A percentile compares a stretch with the other conserved stretches of the same genome.
These are phyloP conservation scores for Polypterus bichir DNA, from an alignment of 2,113 vertebrate species.

Conservation along the genomic window DNA sequence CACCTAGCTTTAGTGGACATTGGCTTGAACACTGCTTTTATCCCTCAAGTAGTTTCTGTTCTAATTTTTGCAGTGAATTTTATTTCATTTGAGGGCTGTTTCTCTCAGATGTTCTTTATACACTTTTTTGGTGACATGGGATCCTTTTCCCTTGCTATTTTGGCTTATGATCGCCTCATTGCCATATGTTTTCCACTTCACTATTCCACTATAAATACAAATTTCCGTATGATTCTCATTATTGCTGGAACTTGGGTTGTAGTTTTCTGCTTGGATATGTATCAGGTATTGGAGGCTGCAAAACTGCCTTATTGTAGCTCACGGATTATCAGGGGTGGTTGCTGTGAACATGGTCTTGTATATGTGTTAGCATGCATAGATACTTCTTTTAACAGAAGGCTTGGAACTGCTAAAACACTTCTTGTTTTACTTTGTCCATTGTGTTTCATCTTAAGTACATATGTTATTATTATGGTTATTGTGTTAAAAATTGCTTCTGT, in stretches of 20 bases:
- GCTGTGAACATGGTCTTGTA: constrained; percentile 27
- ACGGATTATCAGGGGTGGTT: constrained; percentile 21
- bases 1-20: constrained; percentile 30
- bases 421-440: constrained; percentile 19
- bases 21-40: constrained; percentile 29
- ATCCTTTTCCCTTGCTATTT: constrained; percentile 26
- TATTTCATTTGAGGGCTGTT: constrained; percentile 24
- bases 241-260: constrained; percentile 22
- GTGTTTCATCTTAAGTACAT: constrained; percentile 24
- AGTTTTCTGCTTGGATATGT: constrained; percentile 23
- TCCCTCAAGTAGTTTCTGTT: constrained; percentile 31
- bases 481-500: constrained; percentile 21
- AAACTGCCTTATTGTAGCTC: constrained; percentile 23
- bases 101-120: constrained; percentile 30
- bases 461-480: constrained; percentile 19
- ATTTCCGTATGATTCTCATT: constrained; percentile 21
- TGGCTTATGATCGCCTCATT: constrained; percentile 28
- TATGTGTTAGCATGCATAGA: constrained; percentile 24
- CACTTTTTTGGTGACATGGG: constrained; percentile 32
- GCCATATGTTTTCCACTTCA: constrained; percentile 31
- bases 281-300: constrained; percentile 20
- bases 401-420: constrained; percentile 21
- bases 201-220: constrained; percentile 26
- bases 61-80: constrained; percentile 26
- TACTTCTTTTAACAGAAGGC: constrained; percentile 18